Base-by-base conservation (phyloP, 2,113 vertebrate genomes). In the Sander lucioperca region DNA sequence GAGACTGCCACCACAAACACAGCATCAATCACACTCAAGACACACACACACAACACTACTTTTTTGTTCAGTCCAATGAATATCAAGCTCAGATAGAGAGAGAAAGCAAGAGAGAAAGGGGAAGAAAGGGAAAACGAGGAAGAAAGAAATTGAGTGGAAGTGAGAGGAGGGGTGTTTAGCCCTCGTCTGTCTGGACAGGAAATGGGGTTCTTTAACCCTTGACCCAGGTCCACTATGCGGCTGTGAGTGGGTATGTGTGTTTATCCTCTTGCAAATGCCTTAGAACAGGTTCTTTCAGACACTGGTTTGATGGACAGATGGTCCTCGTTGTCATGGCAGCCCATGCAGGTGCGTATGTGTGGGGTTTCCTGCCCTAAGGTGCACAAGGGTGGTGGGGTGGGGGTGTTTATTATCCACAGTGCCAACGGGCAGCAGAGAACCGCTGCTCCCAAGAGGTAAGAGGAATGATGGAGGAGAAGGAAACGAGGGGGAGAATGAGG, bases 141-240 rank as follows among this genome's bases (percentile, higher is more conserved):
- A 76, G 54, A 78, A 74, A 80, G 56, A 73, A 78, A 71, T 27
- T 3, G 30, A 74, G 74, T 75, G 86, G 75, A 85, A 79, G 71
- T 77, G 80, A 88, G 19, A 71, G 90, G 77, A 83, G 86, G 77
- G 66, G 78, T 66, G 62, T 79, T 83, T 65, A 74, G 53, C 67
- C 87, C 85, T 91, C 59, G 64, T 89, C 88, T 88, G 93, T 93
- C 94, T 94, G 93, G 92, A 90, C 91, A 93, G 93, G 94, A 94
- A 95, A 94, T 79, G 79, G 88, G 87, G 86, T 75, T 69, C 80
- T 76, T 92, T 93, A 82, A 94, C 91, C 93, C 54, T 74, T 94
- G 85, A 90, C 93, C 88, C 80, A 0, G 14, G 83, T 83, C 85
- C 87, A 67, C 77, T 80, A 6, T 66, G 61, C 5, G 25, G 63